Percentiles rank a stretch among this genome's conserved stretches.
Evolutionary conservation across 2,113 vertebrate genomes (phyloP).

Genomic region (Cygnus buccinator): DNA sequence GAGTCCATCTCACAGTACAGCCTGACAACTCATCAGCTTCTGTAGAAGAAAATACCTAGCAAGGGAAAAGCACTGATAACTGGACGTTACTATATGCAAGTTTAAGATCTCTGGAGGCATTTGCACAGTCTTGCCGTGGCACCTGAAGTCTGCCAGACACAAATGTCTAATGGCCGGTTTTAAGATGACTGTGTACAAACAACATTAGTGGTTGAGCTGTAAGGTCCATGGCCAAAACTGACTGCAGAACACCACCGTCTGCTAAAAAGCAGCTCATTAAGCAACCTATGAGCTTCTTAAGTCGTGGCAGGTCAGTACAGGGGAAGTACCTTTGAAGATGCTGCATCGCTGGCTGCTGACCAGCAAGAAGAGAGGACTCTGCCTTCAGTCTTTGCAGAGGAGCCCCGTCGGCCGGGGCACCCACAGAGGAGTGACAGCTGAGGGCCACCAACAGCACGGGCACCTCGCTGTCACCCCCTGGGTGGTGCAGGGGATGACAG

Average conservation of each 20-base stretch:
- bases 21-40: background rate
- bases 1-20: background rate
- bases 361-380: background rate
- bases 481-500: background rate
- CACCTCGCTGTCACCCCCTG: background rate
- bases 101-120: background rate
- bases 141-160: background rate
- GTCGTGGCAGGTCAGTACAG: background rate
- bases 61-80: background rate
- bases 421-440: background rate
- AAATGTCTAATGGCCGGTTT: background rate
- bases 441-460: background rate
- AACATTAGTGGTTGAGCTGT: background rate
- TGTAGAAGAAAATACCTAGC: background rate
- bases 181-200: background rate
- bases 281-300: background rate
- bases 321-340: background rate
- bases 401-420: fast-evolving
- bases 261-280: background rate
- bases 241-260: background rate
- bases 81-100: background rate
- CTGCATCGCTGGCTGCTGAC: background rate
- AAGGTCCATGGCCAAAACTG: background rate
- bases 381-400: background rate
- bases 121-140: background rate